phyloP scores from a whole-genome alignment of 2,888 invertebrate species.

The Smittia sp. region DNA sequence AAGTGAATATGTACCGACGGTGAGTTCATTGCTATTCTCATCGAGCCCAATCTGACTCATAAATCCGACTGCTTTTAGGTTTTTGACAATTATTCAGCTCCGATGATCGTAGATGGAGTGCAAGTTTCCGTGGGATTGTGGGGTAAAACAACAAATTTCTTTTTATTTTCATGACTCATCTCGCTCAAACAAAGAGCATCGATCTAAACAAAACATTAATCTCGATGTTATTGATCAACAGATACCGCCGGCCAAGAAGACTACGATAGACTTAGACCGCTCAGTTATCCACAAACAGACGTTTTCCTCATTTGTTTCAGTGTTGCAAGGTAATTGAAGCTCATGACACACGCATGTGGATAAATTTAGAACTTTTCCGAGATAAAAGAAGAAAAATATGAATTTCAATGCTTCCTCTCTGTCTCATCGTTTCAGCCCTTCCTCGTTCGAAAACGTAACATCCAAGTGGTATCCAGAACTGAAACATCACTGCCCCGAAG shows the following conservation, averaged over 20 bases:
- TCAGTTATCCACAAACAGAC: constrained; percentile 98
- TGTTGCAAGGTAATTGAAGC: constrained; percentile 65
- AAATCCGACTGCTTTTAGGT: not conserved
- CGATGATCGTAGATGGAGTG: constrained; percentile 97
- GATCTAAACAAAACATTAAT: not conserved
- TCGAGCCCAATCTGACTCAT: not conserved
- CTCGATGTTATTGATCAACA: not conserved
- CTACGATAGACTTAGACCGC: constrained; percentile 91
- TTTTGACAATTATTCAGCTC: constrained; percentile 98
- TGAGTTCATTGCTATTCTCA: constrained; percentile 60
- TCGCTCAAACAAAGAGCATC: not conserved
- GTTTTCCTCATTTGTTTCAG: constrained; percentile 99
- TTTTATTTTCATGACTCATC: constrained; percentile 14
- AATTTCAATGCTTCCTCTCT: not conserved
- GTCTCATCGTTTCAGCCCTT: constrained; percentile 66
- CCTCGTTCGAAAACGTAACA: constrained; percentile 98
- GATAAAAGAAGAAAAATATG: constrained; percentile 22
- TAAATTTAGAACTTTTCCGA: not conserved
- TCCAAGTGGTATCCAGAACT: constrained; percentile 99
- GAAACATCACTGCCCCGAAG: constrained; percentile 99
- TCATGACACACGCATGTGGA: not conserved
- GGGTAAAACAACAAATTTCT: constrained; percentile 58
- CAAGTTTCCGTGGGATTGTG: constrained; percentile 94
- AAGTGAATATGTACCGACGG: constrained; percentile 91
- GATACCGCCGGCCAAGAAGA: constrained; percentile 98